A percentile compares a stretch with the other conserved stretches of the same genome.
phyloP scores from a whole-genome alignment of 2,113 vertebrate species.

The Aptenodytes forsteri region DNA sequence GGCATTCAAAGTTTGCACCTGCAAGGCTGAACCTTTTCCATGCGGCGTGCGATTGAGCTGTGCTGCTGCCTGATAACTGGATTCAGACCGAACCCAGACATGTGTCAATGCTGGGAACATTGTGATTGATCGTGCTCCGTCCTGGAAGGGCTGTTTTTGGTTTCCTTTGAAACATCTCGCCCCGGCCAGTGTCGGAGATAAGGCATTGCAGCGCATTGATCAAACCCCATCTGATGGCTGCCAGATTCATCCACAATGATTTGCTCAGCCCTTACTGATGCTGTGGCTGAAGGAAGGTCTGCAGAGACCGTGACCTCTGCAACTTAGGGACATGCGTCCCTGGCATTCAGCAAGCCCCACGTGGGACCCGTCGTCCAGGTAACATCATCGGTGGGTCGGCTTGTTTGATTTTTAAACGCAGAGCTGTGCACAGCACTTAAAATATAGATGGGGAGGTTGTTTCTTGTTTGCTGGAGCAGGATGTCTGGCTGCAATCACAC shows the following conservation, averaged over 20 bases:
- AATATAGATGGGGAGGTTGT: too few relatives aligned
- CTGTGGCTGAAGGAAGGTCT: neutral
- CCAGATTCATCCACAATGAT: neutral
- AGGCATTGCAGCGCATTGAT: neutral
- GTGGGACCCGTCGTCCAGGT: fast-evolving
- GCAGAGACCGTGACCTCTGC: neutral
- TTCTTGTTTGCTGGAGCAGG: neutral
- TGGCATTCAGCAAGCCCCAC: fast-evolving
- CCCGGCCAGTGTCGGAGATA: fast-evolving
- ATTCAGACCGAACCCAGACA: neutral
- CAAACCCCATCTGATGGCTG: neutral
- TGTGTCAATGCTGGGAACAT: neutral
- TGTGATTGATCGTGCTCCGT: neutral
- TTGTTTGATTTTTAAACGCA: neutral
- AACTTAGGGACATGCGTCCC: neutral
- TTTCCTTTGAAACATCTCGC: neutral
- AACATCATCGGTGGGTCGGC: fast-evolving
- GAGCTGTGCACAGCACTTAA: neutral
- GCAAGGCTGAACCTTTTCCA: neutral
- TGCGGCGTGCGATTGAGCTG: neutral
- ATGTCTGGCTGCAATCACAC: neutral
- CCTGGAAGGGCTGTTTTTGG: neutral
- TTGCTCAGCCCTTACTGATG: neutral
- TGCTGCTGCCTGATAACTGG: neutral
- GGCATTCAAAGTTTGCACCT: neutral